Percentiles rank a stretch among this genome's conserved stretches.
Conservation (phyloP, 2,888 invertebrate species). For the Apotomis turbidana region DNA sequence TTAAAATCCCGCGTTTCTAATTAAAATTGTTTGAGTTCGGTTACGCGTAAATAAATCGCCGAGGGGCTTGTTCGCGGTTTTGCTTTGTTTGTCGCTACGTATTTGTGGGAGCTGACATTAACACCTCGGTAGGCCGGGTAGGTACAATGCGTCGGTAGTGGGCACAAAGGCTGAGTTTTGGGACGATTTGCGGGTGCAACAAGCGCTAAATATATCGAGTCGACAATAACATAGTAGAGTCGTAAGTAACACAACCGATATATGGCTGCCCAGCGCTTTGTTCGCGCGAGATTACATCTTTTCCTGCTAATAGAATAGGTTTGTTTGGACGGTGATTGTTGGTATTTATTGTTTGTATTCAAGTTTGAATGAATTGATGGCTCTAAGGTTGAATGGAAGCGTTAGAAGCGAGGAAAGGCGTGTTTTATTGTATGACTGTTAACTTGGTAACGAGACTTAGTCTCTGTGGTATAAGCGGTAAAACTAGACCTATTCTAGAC, state of each 20-base stretch:
- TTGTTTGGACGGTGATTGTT: constrained; percentile 51
- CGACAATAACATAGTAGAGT: constrained; percentile 54
- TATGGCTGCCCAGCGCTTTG: constrained; percentile 65
- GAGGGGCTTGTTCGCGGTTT: constrained; percentile 54
- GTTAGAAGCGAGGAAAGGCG: constrained; percentile 13
- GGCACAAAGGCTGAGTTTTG: constrained; percentile 59
- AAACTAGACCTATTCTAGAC: neutral
- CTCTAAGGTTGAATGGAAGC: constrained; percentile 20
- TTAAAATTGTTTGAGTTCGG: constrained; percentile 71
- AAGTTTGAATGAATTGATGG: constrained; percentile 39
- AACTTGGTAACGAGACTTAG: constrained; percentile 4
- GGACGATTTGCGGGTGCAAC: constrained; percentile 66
- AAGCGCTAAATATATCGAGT: constrained; percentile 67
- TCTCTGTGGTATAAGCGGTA: neutral
- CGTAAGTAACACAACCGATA: constrained; percentile 66
- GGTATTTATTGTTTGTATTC: constrained; percentile 43
- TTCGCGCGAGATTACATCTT: constrained; percentile 65
- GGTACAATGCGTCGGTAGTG: constrained; percentile 59
- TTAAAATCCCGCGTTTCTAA: constrained; percentile 67
- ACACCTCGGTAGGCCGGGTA: constrained; percentile 56
- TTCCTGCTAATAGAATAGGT: constrained; percentile 68
- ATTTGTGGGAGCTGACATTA: constrained; percentile 67
- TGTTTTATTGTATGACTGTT: constrained; percentile 24
- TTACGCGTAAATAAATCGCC: constrained; percentile 67
- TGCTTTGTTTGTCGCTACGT: constrained; percentile 65